These are phyloP conservation scores for Macaria notata DNA, from an alignment of 2,888 invertebrate genomes.

Conservation along the genomic window DNA sequence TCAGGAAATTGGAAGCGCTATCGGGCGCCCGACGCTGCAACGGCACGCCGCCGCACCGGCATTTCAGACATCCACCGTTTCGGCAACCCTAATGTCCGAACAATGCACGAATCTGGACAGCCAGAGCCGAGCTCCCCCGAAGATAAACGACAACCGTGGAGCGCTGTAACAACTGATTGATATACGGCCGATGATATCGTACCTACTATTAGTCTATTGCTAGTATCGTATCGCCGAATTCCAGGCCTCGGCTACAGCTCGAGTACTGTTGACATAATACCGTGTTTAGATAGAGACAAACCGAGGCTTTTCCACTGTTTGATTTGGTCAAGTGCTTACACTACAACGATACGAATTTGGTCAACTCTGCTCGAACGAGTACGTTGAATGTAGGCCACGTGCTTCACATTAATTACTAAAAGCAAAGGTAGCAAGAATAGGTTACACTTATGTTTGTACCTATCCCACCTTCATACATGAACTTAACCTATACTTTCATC, in stretches of 20 bases:
- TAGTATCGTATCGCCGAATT: conserved; percentile 67
- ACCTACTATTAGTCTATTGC: conserved; percentile 35
- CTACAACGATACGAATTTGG: conserved; percentile 25
- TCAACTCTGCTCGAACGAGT: background rate
- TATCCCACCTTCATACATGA: too few relatives aligned
- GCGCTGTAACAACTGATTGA: conserved; percentile 80
- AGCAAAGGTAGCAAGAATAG: too few relatives aligned
- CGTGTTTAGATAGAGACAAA: conserved; percentile 68
- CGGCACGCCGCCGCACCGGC: conserved; percentile 66
- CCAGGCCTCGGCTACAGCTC: conserved; percentile 74
- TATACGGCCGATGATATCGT: conserved; percentile 76
- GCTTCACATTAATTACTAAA: too few relatives aligned
- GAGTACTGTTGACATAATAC: conserved; percentile 75
- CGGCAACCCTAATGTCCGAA: conserved; percentile 76
- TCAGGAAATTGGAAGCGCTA: conserved; percentile 81
- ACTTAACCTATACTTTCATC: background rate
- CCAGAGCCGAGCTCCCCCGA: conserved; percentile 72
- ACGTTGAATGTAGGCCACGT: too few relatives aligned
- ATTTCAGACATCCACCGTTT: conserved; percentile 74
- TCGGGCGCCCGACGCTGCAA: conserved; percentile 65
- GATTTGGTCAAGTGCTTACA: conserved; percentile 47
- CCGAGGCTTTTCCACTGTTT: conserved; percentile 54
- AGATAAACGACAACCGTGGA: conserved; percentile 80
- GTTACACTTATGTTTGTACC: too few relatives aligned
- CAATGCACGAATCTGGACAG: conserved; percentile 80